Conservation (phyloP, 2,113 vertebrate genomes). For the Actinemys pallida region DNA sequence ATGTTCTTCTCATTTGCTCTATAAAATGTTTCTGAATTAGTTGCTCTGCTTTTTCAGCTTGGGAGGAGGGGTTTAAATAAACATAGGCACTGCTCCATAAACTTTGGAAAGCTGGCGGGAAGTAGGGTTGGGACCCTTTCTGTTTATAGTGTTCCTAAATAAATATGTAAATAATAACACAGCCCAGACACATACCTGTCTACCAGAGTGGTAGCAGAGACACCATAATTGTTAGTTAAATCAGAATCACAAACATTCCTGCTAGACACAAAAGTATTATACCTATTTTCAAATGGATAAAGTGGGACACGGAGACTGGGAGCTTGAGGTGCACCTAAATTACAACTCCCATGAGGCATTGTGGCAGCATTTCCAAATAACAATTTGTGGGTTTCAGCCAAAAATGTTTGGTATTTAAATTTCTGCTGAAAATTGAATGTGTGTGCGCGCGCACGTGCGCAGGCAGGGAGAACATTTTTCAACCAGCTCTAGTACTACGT, state of each 20-base stretch:
- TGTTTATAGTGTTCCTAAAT: neutral
- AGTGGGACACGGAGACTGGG: neutral
- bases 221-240: accelerated
- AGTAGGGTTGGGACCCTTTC: neutral
- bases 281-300: neutral
- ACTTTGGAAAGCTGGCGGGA: neutral
- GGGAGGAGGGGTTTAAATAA: neutral
- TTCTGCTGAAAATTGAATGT: neutral
- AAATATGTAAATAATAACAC: neutral
- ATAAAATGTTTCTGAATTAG: neutral
- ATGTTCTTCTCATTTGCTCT: neutral
- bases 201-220: neutral
- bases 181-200: neutral
- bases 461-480: neutral
- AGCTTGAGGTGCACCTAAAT: neutral
- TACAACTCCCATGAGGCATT: neutral
- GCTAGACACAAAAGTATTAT: neutral
- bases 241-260: neutral
- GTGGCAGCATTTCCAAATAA: neutral
- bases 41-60: neutral
- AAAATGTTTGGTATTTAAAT: neutral
- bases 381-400: neutral
- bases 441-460: neutral
- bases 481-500: neutral
- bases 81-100: accelerated